Conservation (phyloP, 2,113 vertebrate genomes). For the Clupea harengus region DNA sequence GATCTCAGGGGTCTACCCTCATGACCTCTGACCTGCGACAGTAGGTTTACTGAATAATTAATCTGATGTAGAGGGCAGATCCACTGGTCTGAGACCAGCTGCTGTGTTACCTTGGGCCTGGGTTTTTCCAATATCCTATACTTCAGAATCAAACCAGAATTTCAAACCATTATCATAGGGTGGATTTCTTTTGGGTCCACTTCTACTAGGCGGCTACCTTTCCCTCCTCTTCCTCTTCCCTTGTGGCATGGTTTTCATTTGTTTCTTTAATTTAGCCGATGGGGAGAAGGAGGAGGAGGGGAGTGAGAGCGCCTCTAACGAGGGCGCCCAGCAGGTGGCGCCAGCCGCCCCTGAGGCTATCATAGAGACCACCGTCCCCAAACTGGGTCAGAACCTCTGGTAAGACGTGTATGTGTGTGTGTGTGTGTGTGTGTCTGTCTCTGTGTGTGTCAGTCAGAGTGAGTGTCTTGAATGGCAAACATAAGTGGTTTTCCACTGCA, state of each 20-base stretch:
- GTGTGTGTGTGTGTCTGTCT: too few relatives aligned
- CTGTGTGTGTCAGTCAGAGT: background rate
- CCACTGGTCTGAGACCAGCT: too few relatives aligned
- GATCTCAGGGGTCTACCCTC: too few relatives aligned
- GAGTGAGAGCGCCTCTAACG: constrained; percentile 65
- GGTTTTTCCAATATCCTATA: too few relatives aligned
- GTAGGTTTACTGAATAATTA: too few relatives aligned
- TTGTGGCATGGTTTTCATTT: background rate
- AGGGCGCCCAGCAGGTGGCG: constrained; percentile 66
- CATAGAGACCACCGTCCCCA: constrained; percentile 86
- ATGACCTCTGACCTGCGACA: too few relatives aligned
- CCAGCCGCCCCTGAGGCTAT: constrained; percentile 63
- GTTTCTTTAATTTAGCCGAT: constrained; percentile 40
- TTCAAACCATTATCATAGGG: too few relatives aligned
- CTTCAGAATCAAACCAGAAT: too few relatives aligned
- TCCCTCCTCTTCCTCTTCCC: background rate
- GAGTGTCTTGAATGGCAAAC: background rate
- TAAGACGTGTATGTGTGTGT: constrained; percentile 51
- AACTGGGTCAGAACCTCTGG: constrained; percentile 97
- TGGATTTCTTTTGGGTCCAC: background rate
- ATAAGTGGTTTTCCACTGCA: too few relatives aligned
- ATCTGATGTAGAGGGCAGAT: too few relatives aligned
- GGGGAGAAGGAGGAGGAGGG: constrained; percentile 70
- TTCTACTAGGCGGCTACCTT: background rate
- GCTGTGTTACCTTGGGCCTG: too few relatives aligned